Percentiles rank a stretch among this genome's conserved stretches.
Evolutionary conservation across 2,888 invertebrate species (phyloP).

Genomic region (Drosophila nr. perissopoda): DNA sequence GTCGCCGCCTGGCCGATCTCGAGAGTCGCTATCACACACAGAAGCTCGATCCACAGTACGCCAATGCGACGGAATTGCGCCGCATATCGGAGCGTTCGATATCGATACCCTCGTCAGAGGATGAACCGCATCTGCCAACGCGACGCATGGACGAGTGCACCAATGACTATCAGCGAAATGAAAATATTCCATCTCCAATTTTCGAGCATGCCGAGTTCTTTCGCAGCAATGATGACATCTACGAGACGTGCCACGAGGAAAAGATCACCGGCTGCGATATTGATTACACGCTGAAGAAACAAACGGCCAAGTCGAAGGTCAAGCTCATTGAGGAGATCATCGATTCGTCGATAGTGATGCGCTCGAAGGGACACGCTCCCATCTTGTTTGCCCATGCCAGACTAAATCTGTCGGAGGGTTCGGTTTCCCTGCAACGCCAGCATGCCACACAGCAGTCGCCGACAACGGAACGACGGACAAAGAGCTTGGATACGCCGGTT

Average conservation of each 20-base stretch:
- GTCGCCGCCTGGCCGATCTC: slow-evolving; percentile 88
- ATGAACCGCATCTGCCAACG: slow-evolving; percentile 88
- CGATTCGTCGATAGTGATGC: slow-evolving; percentile 88
- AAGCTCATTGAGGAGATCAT: slow-evolving; percentile 89
- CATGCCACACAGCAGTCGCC: slow-evolving; percentile 91
- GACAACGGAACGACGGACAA: slow-evolving; percentile 90
- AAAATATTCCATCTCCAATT: slow-evolving; percentile 88
- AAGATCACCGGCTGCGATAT: slow-evolving; percentile 87
- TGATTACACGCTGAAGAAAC: slow-evolving; percentile 85
- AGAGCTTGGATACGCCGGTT: slow-evolving; percentile 93
- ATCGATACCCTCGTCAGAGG: slow-evolving; percentile 91
- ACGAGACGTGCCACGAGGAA: slow-evolving; percentile 82
- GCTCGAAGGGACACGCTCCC: slow-evolving; percentile 91
- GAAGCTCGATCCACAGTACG: slow-evolving; percentile 88
- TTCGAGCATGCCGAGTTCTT: slow-evolving; percentile 88
- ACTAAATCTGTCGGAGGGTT: slow-evolving; percentile 93
- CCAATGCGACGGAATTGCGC: slow-evolving; percentile 89
- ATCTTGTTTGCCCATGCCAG: slow-evolving; percentile 92
- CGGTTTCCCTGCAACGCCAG: slow-evolving; percentile 90
- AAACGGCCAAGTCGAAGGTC: slow-evolving; percentile 84
- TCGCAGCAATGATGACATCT: slow-evolving; percentile 87
- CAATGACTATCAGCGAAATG: slow-evolving; percentile 87
- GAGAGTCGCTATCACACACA: slow-evolving; percentile 89
- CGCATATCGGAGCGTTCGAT: slow-evolving; percentile 91
- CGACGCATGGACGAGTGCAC: slow-evolving; percentile 87